phyloP scores from a whole-genome alignment of 2,797 vertebrate species.

The Smutsia gigantea region DNA sequence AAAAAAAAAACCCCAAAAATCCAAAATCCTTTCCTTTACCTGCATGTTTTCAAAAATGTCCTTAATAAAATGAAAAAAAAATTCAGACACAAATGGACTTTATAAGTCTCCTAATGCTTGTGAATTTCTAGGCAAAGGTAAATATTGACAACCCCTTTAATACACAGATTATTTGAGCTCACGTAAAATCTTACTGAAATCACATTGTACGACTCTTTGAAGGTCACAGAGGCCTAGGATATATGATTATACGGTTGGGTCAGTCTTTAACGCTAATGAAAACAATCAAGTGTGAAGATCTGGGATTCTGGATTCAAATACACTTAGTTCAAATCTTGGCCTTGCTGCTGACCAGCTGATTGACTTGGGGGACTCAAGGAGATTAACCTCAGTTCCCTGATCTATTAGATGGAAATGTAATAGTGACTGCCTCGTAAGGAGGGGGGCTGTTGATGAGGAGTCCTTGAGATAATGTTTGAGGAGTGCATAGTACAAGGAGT shows the following conservation, averaged over 20 bases:
- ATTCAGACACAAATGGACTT: neutral
- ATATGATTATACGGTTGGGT: neutral
- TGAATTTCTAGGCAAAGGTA: constrained; percentile 11
- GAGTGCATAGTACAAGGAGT: neutral
- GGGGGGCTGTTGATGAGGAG: neutral
- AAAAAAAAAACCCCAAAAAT: neutral
- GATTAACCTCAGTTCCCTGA: neutral
- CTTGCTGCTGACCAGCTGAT: neutral
- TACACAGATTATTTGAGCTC: neutral
- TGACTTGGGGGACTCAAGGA: neutral
- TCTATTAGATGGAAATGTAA: neutral
- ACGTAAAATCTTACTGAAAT: neutral
- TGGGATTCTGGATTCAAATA: neutral
- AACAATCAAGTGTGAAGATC: neutral
- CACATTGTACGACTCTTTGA: neutral
- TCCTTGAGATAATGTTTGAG: neutral
- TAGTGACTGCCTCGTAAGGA: neutral
- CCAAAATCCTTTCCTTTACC: constrained; percentile 17
- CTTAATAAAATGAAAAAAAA: neutral
- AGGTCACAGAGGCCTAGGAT: neutral
- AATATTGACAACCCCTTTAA: neutral
- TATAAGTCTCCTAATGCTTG: neutral
- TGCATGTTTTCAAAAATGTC: constrained; percentile 15
- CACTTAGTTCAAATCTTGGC: neutral
- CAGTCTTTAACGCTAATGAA: neutral